Evolutionary conservation across 1,140 invertebrate species (phyloP), one percentile per base, ranked within the genome.

Genomic region (Bicyclus anynana): DNA sequence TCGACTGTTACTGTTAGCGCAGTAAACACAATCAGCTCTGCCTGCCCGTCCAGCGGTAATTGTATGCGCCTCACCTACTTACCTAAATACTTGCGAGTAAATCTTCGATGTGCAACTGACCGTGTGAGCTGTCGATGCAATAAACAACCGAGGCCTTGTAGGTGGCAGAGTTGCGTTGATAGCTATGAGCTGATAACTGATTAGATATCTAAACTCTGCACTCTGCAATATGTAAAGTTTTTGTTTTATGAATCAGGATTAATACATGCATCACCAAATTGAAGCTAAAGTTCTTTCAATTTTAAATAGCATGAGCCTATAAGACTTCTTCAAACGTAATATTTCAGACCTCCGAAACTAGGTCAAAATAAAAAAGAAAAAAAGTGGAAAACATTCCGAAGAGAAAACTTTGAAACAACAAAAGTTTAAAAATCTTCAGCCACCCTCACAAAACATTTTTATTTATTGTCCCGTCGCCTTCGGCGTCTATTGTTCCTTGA

Each of bases 141-240:
- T 44, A 27, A 52, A 54, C 68, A 67, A 53, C 65, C 61, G 58
- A 60, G 66, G 63, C 69, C 68, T 66, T 62, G 77, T 74, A 69
- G 72, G 71, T 70, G 70, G 67, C 66, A 65, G 69, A 71, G 78
- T 79, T 74, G 70, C 76, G 76, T 74, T 79, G 71, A 83, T 87
- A 87, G n/a, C n/a, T n/a, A 82, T 84, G 72, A 67, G 66, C 72
- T 73, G 81, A 84, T 87, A 87, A 71, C 62, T 64, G 81, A 84
- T 87, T 65, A 86, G 84, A 87, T 87, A 44, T 44, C 40, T 21
- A 83, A 77, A 67, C 18, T 54, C 63, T 78, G 74, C 74, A 87
- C 70, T 69, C 68, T 75, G 83, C 80, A 79, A 69, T 72, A 66
- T 59, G 59, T 62, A 57, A 47, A 61, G 16, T 54, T 52, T 52